These are phyloP conservation scores for Ceratosolen fusciceps DNA, from an alignment of 1,140 invertebrate species.

Conservation along the genomic window DNA sequence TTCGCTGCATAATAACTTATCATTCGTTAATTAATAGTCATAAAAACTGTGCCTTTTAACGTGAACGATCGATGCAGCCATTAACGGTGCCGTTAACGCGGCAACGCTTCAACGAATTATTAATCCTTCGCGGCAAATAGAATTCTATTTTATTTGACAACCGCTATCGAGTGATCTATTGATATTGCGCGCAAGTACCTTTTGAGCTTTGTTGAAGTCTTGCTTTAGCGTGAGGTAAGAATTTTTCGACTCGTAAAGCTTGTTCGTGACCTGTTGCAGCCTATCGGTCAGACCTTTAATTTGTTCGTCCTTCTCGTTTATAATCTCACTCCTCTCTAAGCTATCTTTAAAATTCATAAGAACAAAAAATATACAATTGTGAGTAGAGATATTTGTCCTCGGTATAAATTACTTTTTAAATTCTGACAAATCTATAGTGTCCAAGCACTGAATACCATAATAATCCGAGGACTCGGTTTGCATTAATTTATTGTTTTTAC, in stretches of 20 bases:
- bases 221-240: slow-evolving; percentile 77
- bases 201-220: slow-evolving; percentile 70
- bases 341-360: neutral
- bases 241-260: slow-evolving; percentile 79
- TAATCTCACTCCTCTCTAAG: neutral
- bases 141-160: no score
- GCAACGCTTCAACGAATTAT: no score
- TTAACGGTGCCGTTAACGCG: no score
- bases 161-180: no score
- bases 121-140: no score
- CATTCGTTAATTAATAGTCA: neutral
- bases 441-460: slow-evolving; percentile 31
- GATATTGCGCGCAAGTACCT: no score
- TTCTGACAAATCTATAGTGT: neutral
- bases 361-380: neutral
- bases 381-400: neutral
- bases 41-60: no score
- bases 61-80: no score
- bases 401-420: neutral
- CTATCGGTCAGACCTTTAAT: slow-evolving; percentile 76
- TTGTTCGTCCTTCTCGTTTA: slow-evolving; percentile 58
- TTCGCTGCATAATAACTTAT: slow-evolving; percentile 65
- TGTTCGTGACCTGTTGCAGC: slow-evolving; percentile 73
- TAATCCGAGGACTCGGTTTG: slow-evolving; percentile 22
- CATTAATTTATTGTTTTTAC: slow-evolving; percentile 31